Evolutionary conservation across 2,888 invertebrate species (phyloP).

Genomic region (Thereva nobilitata): DNA sequence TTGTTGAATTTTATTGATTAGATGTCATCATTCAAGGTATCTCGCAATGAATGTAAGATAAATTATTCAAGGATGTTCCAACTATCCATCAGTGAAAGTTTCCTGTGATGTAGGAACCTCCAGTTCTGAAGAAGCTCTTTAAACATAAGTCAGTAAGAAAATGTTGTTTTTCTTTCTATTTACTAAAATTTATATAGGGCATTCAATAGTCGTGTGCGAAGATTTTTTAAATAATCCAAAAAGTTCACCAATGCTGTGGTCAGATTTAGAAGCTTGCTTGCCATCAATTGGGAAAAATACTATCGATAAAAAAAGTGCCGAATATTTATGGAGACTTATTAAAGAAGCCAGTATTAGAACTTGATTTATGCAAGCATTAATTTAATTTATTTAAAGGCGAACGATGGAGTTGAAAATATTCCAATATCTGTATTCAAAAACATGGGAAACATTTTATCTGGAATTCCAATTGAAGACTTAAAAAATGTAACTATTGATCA

Average conservation of each 20-base stretch:
- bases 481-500: conserved; percentile 61
- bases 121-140: too few species aligned
- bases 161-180: too few species aligned
- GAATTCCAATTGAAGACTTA: conserved; percentile 60
- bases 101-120: too few species aligned
- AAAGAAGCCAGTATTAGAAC: conserved; percentile 44
- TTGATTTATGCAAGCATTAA: neutral
- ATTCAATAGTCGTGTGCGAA: conserved; percentile 41
- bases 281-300: conserved; percentile 43
- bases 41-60: too few species aligned
- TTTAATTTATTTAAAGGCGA: conserved; percentile 43
- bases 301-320: conserved; percentile 44
- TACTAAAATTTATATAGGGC: too few species aligned
- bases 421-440: conserved; percentile 44
- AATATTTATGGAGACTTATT: conserved; percentile 48
- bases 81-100: too few species aligned
- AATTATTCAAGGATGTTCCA: too few species aligned
- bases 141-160: too few species aligned
- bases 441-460: conserved; percentile 49
- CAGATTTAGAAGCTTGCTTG: conserved; percentile 46
- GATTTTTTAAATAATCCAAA: conserved; percentile 42
- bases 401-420: conserved; percentile 47
- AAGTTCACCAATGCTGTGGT: conserved; percentile 45
- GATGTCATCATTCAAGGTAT: too few species aligned
- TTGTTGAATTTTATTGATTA: too few species aligned